Conservation (phyloP, 2,888 invertebrate genomes). For the Saturnia japonica region DNA sequence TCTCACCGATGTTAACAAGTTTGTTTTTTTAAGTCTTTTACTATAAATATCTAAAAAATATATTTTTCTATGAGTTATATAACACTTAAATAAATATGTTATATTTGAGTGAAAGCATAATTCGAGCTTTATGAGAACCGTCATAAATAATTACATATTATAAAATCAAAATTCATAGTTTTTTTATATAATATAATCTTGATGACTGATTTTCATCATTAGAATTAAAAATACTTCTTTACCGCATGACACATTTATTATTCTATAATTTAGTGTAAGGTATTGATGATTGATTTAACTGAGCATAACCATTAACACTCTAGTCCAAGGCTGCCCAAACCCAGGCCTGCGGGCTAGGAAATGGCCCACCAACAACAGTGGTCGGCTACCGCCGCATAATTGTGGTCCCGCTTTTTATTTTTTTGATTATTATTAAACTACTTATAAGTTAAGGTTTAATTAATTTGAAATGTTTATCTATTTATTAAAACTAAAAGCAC, state of each 20-base stretch:
- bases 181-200: slow-evolving; percentile 40
- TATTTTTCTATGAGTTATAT: slow-evolving; percentile 22
- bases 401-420: no score
- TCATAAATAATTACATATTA: slow-evolving; percentile 51
- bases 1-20: background rate
- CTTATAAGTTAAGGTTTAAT: no score
- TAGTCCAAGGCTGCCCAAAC: no score
- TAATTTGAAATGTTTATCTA: no score
- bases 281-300: background rate
- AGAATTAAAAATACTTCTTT: slow-evolving; percentile 41
- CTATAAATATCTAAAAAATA: background rate
- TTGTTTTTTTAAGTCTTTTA: background rate
- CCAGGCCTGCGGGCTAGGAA: no score
- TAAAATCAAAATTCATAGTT: slow-evolving; percentile 32
- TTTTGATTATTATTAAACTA: no score
- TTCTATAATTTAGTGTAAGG: background rate
- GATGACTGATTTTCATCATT: slow-evolving; percentile 77
- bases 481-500: no score
- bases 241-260: background rate
- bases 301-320: background rate
- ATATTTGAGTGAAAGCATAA: slow-evolving; percentile 21
- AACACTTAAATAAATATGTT: slow-evolving; percentile 1
- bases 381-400: no score
- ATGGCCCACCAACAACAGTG: no score
- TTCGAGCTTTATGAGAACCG: slow-evolving; percentile 60